Percentiles rank a stretch among this genome's conserved stretches.
phyloP scores from a whole-genome alignment of 2,113 vertebrate species.

The Gopherus evgoodei region DNA sequence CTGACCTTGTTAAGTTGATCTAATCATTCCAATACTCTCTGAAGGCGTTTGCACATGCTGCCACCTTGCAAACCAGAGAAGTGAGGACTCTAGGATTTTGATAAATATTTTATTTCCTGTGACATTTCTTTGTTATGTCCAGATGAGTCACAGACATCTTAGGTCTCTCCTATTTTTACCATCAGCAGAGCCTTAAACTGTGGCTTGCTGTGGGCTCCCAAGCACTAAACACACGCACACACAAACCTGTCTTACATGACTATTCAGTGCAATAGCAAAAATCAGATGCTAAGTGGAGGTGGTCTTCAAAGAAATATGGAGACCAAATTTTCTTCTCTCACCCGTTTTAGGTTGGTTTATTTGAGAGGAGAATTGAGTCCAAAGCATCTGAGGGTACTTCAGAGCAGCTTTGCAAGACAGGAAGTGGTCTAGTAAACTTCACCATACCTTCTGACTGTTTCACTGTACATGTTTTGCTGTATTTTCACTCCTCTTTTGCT shows the following conservation, averaged over 20 bases:
- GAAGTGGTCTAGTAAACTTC: background rate
- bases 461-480: background rate
- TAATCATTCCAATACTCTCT: background rate
- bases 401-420: background rate
- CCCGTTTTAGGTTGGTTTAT: background rate
- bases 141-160: background rate
- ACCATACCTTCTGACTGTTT: background rate
- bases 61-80: background rate
- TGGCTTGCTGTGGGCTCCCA: background rate
- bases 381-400: background rate
- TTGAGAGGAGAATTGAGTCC: background rate
- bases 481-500: background rate
- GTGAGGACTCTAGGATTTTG: background rate
- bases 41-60: background rate
- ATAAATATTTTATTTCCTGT: background rate
- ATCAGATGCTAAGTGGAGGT: background rate
- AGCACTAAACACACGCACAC: background rate
- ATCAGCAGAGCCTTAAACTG: background rate
- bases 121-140: background rate
- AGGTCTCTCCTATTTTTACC: background rate
- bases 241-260: background rate
- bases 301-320: background rate
- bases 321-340: background rate
- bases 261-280: background rate
- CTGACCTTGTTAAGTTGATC: background rate